These are phyloP conservation scores for Phaedon cochleariae DNA, from an alignment of 2,888 invertebrate genomes.

Conservation along the genomic window DNA sequence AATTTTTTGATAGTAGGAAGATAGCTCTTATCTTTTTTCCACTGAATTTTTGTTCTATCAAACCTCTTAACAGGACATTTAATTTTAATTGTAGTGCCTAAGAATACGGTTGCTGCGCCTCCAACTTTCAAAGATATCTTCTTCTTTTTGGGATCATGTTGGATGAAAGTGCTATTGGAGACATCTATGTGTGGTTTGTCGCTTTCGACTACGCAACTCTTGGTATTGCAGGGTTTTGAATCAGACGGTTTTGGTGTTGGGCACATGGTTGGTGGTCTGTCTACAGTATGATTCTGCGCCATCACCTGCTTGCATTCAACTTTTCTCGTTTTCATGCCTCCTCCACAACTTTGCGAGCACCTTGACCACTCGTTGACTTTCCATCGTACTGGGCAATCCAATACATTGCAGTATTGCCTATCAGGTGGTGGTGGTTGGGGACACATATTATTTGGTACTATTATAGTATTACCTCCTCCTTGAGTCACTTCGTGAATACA, in stretches of 20 bases:
- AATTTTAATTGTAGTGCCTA: constrained; percentile 91
- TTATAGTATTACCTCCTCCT: constrained; percentile 87
- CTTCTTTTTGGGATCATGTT: constrained; percentile 82
- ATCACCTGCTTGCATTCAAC: constrained; percentile 91
- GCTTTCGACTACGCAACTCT: constrained; percentile 78
- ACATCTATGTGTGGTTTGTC: constrained; percentile 78
- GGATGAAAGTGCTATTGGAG: constrained; percentile 84
- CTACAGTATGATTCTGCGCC: constrained; percentile 90
- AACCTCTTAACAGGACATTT: constrained; percentile 91
- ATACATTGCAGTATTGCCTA: constrained; percentile 89
- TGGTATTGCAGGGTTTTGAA: constrained; percentile 85
- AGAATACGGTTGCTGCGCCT: constrained; percentile 88
- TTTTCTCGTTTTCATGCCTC: constrained; percentile 85
- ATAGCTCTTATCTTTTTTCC: constrained; percentile 87
- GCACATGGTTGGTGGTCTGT: constrained; percentile 79
- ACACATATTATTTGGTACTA: constrained; percentile 94
- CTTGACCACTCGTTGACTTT: constrained; percentile 87
- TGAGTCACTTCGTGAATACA: constrained; percentile 88
- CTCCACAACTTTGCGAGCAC: constrained; percentile 93
- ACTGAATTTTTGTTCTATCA: constrained; percentile 83
- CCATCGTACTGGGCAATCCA: constrained; percentile 92
- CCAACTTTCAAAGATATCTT: constrained; percentile 89
- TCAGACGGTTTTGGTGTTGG: constrained; percentile 77
- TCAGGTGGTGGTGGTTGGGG: constrained; percentile 90
- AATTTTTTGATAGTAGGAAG: constrained; percentile 82